These are phyloP conservation scores for Latrodectus elegans DNA, from an alignment of 2,888 invertebrate species.

Conservation along the genomic window DNA sequence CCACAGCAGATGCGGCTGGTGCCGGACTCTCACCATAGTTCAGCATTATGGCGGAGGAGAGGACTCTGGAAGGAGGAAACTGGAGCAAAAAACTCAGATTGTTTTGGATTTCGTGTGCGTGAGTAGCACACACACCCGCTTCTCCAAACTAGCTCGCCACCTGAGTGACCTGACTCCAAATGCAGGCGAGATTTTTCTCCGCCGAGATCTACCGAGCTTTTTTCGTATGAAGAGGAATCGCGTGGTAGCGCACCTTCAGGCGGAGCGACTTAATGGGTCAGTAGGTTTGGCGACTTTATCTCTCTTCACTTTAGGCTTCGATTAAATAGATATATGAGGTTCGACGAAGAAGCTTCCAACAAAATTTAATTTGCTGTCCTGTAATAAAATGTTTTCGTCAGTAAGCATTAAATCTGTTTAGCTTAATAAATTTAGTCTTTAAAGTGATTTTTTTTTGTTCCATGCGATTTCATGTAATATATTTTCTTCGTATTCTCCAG, in stretches of 20 bases:
- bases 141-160: conserved; percentile 61
- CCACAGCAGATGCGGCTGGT: conserved; percentile 23
- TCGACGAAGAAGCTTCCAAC: too few species aligned
- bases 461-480: too few species aligned
- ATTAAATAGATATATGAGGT: background rate
- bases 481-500: too few species aligned
- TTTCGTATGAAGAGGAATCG: conserved; percentile 18
- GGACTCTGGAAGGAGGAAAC: background rate
- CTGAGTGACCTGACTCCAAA: conserved; percentile 63
- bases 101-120: conserved; percentile 61
- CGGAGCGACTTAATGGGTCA: conserved; percentile 15
- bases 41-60: conserved; percentile 48
- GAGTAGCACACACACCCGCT: conserved; percentile 59
- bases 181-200: conserved; percentile 52
- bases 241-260: conserved; percentile 53
- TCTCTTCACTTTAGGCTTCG: background rate
- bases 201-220: conserved; percentile 31
- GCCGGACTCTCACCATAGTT: conserved; percentile 60
- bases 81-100: background rate
- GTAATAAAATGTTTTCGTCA: too few species aligned
- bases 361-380: too few species aligned
- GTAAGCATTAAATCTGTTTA: too few species aligned
- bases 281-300: conserved; percentile 44
- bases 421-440: too few species aligned
- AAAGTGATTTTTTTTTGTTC: too few species aligned